Evolutionary conservation across 1,140 invertebrate species (phyloP).

Genomic region (Halictus rubicundus): DNA sequence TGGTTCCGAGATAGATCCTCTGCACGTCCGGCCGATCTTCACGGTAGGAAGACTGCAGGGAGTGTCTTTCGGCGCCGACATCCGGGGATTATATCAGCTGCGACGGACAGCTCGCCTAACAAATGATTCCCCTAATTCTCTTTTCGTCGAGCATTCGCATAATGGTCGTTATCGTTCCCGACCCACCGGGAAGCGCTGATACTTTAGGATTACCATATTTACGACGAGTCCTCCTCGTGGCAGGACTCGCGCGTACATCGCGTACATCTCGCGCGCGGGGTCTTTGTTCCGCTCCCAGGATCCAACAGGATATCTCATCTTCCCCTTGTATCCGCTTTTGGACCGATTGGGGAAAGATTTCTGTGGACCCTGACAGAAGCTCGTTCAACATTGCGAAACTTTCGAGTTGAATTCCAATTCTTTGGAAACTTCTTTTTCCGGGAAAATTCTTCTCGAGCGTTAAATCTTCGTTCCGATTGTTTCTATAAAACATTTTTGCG

Average conservation of each 20-base stretch:
- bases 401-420: too few relatives aligned
- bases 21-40: slow-evolving; percentile 8
- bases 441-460: too few relatives aligned
- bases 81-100: slow-evolving; percentile 71
- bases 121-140: slow-evolving; percentile 78
- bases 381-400: too few relatives aligned
- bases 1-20: slow-evolving; percentile 19
- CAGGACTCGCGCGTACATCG: slow-evolving; percentile 4
- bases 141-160: slow-evolving; percentile 73
- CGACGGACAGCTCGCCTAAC: slow-evolving; percentile 76
- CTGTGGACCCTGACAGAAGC: too few relatives aligned
- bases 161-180: slow-evolving; percentile 76
- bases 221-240: slow-evolving; percentile 58
- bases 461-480: too few relatives aligned
- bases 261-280: neutral
- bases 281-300: slow-evolving; percentile 6
- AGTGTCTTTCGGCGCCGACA: slow-evolving; percentile 47
- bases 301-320: neutral
- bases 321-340: neutral
- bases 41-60: slow-evolving; percentile 33
- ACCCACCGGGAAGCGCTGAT: slow-evolving; percentile 72
- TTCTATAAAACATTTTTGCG: too few relatives aligned
- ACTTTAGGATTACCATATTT: slow-evolving; percentile 77
- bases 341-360: neutral
- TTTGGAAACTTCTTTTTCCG: too few relatives aligned